phyloP scores from a whole-genome alignment of 2,888 invertebrate genomes.

The Cylindroiulus punctatus region DNA sequence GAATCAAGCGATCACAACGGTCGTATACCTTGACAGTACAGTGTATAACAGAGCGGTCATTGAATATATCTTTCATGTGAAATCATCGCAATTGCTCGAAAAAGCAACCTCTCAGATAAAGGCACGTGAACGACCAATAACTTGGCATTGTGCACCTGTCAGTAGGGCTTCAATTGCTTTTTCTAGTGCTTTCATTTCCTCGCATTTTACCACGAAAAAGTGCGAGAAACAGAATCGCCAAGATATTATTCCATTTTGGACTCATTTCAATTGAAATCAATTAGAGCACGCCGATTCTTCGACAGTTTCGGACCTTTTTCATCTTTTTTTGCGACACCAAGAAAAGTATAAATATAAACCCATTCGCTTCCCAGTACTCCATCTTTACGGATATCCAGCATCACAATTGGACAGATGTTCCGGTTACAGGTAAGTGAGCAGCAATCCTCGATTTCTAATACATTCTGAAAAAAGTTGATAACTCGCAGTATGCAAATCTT shows the following conservation, averaged over 20 bases:
- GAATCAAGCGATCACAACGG: slow-evolving; percentile 26
- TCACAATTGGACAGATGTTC: background rate
- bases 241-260: background rate
- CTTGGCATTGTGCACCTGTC: background rate
- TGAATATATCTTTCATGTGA: background rate
- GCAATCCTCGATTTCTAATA: background rate
- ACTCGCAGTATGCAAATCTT: too few species aligned
- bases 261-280: background rate
- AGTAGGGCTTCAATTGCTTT: background rate
- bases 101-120: background rate
- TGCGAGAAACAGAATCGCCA: background rate
- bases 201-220: background rate
- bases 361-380: background rate
- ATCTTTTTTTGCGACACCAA: background rate
- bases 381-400: slow-evolving; percentile 8
- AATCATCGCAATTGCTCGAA: background rate
- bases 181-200: slow-evolving; percentile 5
- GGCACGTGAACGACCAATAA: background rate
- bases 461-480: too few species aligned
- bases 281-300: background rate
- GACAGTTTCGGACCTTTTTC: background rate
- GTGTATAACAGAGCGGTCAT: background rate
- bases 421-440: background rate
- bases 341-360: background rate
- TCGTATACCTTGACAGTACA: background rate